Base-by-base conservation (phyloP, 2,113 vertebrate genomes). In the Pseudolaguvia tuberculata region DNA sequence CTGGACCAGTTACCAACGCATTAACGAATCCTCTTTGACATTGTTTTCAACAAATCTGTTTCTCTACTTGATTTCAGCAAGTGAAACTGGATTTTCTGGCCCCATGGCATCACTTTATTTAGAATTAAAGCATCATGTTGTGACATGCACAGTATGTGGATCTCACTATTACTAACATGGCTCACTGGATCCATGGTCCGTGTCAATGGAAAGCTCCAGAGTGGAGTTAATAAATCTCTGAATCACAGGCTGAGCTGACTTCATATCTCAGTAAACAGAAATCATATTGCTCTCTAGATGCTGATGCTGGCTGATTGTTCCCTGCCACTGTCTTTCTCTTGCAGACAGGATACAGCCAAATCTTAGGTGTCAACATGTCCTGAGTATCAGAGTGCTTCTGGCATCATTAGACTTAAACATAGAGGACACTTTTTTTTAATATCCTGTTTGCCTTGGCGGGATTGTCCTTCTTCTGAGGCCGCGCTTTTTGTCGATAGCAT, bases 241-340 rank as follows among this genome's bases (percentile, higher is more conserved):
- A 75, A 75, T 58, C 39, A 6, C 59, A 62, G 47, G 4, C 70
- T 72, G 62, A 78, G 67, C 35, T 39, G 74, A 72, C 59, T 70
- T 67, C 63, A 75, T 91, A 90, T 90, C 91, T 93, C 90, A 85
- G 91, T 92, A 92, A 92, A 92, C 87, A 92, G 89, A 90, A 90
- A 89, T 88, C 89, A 89, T 91, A 88, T 90, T 89, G 50, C 63
- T 73, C 65, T 78, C 59, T 56, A 61, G 55, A 39, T 80, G 42
- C 47, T 63, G 67, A 51, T 58, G 20, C 68, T 77, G 39, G 48
- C 66, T 42, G 66, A 68, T 76, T 76, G 66, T 55, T 39, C 65
- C 31, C 74, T 70, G 72, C 50, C 59, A 65, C 45, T 59, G 25
- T 59, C 47, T 52, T 20, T 47, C 23, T 53, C 29, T 27, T 5